Percentiles rank a stretch among this genome's conserved stretches.
Conservation (phyloP, 2,888 invertebrate genomes). For the Cantharis nigra region DNA sequence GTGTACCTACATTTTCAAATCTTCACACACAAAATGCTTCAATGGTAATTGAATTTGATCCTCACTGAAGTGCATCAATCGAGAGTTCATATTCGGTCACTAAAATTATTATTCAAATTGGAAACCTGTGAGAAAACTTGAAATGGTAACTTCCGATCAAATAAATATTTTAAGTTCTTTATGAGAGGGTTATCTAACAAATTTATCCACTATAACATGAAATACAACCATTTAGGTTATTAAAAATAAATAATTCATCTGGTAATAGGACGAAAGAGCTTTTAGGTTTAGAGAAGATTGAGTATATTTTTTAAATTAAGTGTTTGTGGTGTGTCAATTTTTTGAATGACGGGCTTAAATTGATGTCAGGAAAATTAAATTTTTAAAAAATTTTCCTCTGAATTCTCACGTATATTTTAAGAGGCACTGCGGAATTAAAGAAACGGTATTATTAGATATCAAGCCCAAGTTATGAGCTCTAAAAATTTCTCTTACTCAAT, state of each 20-base stretch:
- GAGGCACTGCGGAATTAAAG: neutral
- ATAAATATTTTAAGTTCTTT: neutral
- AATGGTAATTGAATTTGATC: neutral
- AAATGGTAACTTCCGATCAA: neutral
- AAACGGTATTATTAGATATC: neutral
- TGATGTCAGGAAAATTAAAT: neutral
- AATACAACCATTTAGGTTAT: neutral
- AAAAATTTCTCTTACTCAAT: neutral
- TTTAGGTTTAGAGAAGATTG: neutral
- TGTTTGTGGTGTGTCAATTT: neutral
- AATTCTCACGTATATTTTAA: neutral
- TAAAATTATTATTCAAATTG: neutral
- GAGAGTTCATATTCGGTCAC: neutral
- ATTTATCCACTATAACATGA: neutral
- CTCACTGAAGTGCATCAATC: neutral
- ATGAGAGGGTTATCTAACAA: neutral
- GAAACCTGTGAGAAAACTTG: neutral
- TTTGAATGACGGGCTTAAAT: neutral
- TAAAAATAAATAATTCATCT: neutral
- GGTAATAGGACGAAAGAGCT: neutral
- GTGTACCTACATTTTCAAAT: neutral
- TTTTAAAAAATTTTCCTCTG: neutral
- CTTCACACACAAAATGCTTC: neutral
- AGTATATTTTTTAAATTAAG: neutral
- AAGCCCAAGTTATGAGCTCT: neutral